Base-by-base conservation (phyloP, 2,888 invertebrate species). In the Thyatira batis region DNA sequence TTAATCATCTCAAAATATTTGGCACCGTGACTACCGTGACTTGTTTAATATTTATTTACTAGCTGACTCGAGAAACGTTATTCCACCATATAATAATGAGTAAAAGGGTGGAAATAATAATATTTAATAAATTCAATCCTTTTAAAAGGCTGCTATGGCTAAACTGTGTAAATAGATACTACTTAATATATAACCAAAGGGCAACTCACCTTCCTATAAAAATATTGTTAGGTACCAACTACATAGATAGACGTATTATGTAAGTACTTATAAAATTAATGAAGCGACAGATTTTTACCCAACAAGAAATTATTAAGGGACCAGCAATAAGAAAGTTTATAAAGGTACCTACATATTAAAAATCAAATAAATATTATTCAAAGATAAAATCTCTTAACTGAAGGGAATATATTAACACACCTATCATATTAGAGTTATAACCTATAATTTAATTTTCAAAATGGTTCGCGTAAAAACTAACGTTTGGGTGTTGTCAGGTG, bases 371-470 rank as follows among this genome's bases (percentile, higher is more conserved):
- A 84, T 76, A 76, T 67, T 75, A 71, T 71, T 67, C 59, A 63
- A 82, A 87, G 88, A 88, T 86, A 82, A 66, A 78, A 91, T 89
- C 89, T 86, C 69, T 73, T 75, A 78, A 76, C 74, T 80, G 75
- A 73, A 70, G 78, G 5, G 84, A 87, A 90, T 89, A 89, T 87
- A 85, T 90, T 86, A 89, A 77, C 82, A 39, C 87, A 87, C 84
- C 87, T 87, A 89, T 91, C 89, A 84, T 89, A 92, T 91, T 89
- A 90, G 87, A 89, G 87, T 89, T 89, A 89, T 86, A 90, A 87
- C 88, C 89, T 88, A 87, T 91, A 92, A 92, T 91, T 91, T 89
- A 91, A 90, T 92, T 90, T 92, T 87, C 80, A 78, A 87, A 87
- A 85, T 80, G 82, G 76, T 67, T 57, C 77, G 71, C 73, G 83